A percentile compares a stretch with the other conserved stretches of the same genome.
These are phyloP conservation scores for Coptodon bakossiorum DNA, from an alignment of 2,113 vertebrate genomes.

Conservation along the genomic window DNA sequence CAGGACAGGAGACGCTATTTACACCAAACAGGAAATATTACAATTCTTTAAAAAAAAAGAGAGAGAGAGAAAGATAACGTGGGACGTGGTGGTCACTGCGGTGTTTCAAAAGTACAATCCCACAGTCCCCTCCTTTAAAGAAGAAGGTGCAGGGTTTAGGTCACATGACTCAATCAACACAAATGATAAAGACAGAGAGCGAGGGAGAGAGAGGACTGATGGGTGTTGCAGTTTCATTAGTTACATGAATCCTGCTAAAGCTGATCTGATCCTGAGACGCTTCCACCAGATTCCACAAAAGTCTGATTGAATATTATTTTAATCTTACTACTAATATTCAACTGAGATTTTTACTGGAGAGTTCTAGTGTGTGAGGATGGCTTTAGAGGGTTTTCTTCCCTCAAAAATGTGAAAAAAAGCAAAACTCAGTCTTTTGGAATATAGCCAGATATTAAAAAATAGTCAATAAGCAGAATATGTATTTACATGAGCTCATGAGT, in stretches of 20 bases:
- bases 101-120: constrained; percentile 1
- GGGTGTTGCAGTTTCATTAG: background rate
- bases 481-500: background rate
- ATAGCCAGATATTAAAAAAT: background rate
- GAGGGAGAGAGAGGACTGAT: background rate
- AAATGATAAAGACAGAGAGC: background rate
- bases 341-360: background rate
- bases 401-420: background rate
- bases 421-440: background rate
- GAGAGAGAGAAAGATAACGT: background rate
- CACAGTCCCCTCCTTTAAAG: background rate
- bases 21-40: constrained; percentile 50
- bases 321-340: background rate
- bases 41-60: background rate
- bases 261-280: constrained; percentile 29
- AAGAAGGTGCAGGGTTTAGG: background rate
- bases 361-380: constrained; percentile 7
- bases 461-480: background rate
- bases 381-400: constrained; percentile 16
- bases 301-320: background rate
- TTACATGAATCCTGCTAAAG: background rate
- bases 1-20: constrained; percentile 51
- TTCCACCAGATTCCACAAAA: constrained; percentile 13
- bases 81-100: constrained; percentile 12
- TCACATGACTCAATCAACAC: constrained; percentile 21